These are phyloP conservation scores for Pristionchus exspectatus DNA, from an alignment of 2,888 invertebrate genomes.

Conservation along the genomic window DNA sequence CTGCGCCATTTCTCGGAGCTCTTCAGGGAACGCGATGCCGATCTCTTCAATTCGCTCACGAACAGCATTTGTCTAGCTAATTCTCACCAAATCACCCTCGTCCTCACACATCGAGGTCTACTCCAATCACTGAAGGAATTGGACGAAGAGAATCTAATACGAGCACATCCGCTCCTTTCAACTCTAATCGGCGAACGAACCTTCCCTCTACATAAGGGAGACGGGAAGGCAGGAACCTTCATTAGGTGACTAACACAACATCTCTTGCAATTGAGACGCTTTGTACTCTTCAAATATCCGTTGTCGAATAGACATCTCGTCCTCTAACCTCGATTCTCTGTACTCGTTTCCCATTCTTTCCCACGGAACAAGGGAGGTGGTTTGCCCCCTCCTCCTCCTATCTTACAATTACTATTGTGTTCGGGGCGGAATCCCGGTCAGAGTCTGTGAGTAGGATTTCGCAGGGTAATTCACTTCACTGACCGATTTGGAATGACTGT, in stretches of 20 bases:
- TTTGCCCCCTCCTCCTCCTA: not conserved
- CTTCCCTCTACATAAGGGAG: constrained; percentile 2
- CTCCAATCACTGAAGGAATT: not conserved
- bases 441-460: not conserved
- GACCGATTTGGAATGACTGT: constrained; percentile 27
- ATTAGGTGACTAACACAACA: constrained; percentile 31
- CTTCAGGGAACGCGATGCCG: not conserved
- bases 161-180: not conserved
- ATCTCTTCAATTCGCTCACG: not conserved
- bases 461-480: not conserved
- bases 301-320: not conserved
- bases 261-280: not conserved
- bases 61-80: not conserved
- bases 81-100: not conserved
- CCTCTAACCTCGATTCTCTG: constrained; percentile 1
- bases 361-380: not conserved
- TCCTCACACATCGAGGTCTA: constrained; percentile 36
- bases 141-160: not conserved
- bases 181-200: constrained; percentile 10
- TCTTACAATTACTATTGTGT: constrained; percentile 39
- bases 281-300: not conserved
- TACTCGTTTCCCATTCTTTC: not conserved
- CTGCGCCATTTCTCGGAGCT: not conserved
- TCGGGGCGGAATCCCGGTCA: constrained; percentile 33
- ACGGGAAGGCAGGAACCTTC: not conserved